phyloP scores from a whole-genome alignment of 2,113 vertebrate species.

The Montifringilla adamsi region DNA sequence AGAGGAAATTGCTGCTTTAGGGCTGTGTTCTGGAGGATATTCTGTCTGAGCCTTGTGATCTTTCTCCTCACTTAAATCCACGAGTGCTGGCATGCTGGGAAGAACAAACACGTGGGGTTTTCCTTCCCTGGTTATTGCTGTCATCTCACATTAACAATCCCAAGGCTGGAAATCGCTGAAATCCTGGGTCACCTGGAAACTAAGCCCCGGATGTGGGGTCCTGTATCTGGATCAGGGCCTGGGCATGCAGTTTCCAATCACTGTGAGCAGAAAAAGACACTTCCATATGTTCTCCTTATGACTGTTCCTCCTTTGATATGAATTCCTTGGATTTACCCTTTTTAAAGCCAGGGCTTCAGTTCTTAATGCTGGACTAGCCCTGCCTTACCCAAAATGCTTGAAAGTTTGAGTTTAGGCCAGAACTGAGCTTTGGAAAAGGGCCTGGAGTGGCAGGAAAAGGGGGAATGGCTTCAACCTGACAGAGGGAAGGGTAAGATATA shows the following conservation, averaged over 20 bases:
- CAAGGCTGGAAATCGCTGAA: neutral
- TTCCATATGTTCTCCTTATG: neutral
- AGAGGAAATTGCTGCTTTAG: slow-evolving; percentile 41
- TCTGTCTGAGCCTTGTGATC: neutral
- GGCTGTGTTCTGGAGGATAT: neutral
- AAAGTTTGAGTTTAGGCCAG: neutral
- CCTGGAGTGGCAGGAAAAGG: neutral
- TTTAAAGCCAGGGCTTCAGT: neutral
- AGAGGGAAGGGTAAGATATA: neutral
- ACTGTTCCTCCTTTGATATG: neutral
- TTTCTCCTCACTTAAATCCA: neutral
- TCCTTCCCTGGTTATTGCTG: neutral
- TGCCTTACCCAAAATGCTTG: neutral
- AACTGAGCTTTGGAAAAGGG: neutral
- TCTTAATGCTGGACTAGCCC: neutral
- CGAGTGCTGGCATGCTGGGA: neutral
- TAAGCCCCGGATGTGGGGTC: neutral
- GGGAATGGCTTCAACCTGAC: neutral
- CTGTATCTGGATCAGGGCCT: neutral
- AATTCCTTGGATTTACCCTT: neutral
- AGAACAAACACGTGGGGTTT: neutral
- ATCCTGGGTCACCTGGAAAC: neutral
- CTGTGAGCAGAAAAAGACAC: neutral
- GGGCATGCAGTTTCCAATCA: neutral
- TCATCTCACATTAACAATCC: neutral